Conservation (phyloP, 2,113 vertebrate genomes). For the Zosterops japonicus region DNA sequence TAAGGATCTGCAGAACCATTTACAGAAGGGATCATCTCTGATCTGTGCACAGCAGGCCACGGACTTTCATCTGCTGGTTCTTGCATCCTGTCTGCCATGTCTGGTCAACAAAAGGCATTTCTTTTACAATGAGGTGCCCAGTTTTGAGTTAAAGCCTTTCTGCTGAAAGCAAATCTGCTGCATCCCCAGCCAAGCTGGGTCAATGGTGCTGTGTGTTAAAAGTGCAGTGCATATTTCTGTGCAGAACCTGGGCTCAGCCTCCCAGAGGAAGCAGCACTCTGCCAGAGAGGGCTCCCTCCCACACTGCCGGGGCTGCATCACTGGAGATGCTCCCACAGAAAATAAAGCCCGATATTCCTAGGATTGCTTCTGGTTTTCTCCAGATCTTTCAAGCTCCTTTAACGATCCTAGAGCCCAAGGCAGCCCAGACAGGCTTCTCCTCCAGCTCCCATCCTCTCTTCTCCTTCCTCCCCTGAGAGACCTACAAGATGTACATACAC, state of each 20-base stretch:
- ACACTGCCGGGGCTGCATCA: background rate
- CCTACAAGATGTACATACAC: background rate
- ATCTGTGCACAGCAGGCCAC: background rate
- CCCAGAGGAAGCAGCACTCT: background rate
- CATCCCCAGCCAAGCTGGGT: background rate
- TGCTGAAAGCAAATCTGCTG: background rate
- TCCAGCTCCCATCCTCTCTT: background rate
- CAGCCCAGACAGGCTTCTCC: background rate
- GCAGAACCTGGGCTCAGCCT: background rate
- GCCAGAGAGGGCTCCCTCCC: constrained; percentile 39
- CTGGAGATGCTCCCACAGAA: background rate
- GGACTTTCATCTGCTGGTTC: background rate
- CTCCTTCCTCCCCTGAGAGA: background rate
- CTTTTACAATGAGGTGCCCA: background rate
- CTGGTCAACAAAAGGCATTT: background rate
- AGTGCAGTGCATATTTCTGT: background rate
- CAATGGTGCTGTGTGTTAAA: background rate
- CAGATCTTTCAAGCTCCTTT: background rate
- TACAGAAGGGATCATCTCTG: background rate
- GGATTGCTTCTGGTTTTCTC: background rate
- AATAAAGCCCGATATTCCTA: background rate
- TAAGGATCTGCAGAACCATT: background rate
- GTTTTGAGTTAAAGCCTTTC: background rate
- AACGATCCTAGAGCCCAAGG: background rate
- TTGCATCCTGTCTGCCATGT: background rate